Evolutionary conservation across 2,888 invertebrate genomes (phyloP).

Genomic region (Scrobipalpa costella): DNA sequence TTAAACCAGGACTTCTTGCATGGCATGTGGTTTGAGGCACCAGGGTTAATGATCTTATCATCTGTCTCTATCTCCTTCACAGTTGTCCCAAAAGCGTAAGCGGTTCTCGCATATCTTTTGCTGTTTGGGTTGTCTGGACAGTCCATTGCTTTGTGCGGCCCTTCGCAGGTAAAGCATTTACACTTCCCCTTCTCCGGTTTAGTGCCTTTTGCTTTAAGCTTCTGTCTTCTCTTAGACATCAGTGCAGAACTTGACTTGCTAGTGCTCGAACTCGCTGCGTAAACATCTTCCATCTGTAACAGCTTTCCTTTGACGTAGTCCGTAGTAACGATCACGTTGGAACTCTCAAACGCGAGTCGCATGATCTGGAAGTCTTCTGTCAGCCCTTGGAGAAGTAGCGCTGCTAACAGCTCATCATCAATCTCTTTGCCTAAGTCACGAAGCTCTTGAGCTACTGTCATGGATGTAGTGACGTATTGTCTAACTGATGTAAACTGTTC

Average conservation of each 20-base stretch:
- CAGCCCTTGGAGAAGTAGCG: not conserved
- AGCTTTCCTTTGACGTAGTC: constrained; percentile 4
- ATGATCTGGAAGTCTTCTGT: constrained; percentile 27
- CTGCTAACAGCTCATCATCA: constrained; percentile 26
- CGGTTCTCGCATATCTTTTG: not conserved
- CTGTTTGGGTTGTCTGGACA: not conserved
- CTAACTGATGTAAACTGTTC: not conserved
- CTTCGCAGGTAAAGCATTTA: not conserved
- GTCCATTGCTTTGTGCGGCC: not conserved
- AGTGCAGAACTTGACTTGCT: not conserved
- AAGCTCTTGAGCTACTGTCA: constrained; percentile 4
- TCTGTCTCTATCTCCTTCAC: not conserved
- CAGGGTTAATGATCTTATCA: not conserved
- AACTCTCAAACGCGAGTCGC: constrained; percentile 30
- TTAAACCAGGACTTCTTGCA: not conserved
- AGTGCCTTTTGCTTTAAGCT: not conserved
- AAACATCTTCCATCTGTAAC: not conserved
- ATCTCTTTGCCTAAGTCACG: constrained; percentile 21
- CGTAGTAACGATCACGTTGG: constrained; percentile 3
- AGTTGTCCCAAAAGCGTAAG: not conserved
- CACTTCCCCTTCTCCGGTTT: not conserved
- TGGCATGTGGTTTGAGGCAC: not conserved
- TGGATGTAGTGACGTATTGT: not conserved
- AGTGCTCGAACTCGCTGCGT: not conserved
- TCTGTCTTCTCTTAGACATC: not conserved